These are phyloP conservation scores for Pipra filicauda DNA, from an alignment of 2,113 vertebrate genomes.

Conservation along the genomic window DNA sequence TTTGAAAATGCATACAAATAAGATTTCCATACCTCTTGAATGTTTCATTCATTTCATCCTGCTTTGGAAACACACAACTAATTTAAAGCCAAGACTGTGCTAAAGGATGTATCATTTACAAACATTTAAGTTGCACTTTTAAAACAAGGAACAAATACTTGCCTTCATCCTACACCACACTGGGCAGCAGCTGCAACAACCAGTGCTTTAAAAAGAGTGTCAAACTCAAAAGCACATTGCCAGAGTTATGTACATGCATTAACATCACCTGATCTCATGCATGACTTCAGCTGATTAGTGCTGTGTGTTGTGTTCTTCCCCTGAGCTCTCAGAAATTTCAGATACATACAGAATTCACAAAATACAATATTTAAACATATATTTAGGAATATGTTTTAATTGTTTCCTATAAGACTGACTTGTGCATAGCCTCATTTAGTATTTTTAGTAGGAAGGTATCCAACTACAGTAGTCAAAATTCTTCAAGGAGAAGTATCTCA, in stretches of 20 bases:
- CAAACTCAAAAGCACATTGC: background rate
- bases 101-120: background rate
- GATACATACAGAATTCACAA: background rate
- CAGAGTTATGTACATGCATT: background rate
- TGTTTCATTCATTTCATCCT: background rate
- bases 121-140: background rate
- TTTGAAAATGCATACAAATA: background rate
- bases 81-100: background rate
- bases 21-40: background rate
- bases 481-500: background rate
- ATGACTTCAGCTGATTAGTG: background rate
- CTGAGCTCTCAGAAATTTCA: background rate
- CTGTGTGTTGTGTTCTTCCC: background rate
- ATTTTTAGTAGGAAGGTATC: background rate
- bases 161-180: background rate
- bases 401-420: background rate
- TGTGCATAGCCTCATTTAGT: background rate
- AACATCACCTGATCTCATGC: background rate
- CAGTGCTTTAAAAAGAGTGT: background rate
- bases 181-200: background rate
- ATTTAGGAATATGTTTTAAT: background rate
- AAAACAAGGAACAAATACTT: background rate
- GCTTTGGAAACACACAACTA: background rate
- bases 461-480: background rate
- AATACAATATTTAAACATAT: background rate